Base-by-base conservation (phyloP, 2,113 vertebrate genomes). In the Antechinus stuartii region DNA sequence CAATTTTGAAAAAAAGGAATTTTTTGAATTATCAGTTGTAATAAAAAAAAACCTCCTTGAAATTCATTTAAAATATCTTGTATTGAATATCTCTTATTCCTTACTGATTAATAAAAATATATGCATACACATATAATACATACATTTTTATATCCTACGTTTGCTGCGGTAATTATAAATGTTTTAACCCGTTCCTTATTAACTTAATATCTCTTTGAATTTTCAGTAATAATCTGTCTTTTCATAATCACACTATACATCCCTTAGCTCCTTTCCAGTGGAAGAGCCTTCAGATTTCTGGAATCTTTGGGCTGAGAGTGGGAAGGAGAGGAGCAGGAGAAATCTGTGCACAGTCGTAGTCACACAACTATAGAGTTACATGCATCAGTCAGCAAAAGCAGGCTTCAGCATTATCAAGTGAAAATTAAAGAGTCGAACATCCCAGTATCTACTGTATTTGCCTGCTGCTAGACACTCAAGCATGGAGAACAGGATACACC, bases 401-500 rank as follows among this genome's bases (percentile, higher is more conserved):
- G 95, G 96, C 97, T 98, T 92, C 93, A 95, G 94, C 97, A 98
- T 98, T 98, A 98, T 97, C 94, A 98, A 98, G 97, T 98, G 98
- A 98, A 98, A 99, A 99, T 98, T 98, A 98, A 98, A 98, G 98
- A 98, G 98, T 98, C 97, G 98, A 98, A 98, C 97, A 98, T 98
- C 96, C 54, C 53, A 98, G 98, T 99, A 98, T 99, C 98, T 98
- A 98, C 98, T 98, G 97, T 99, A 98, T 99, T 97, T 98, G 98
- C 98, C 99, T 98, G 98, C 98, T 99, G 98, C 97, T 98, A 99
- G 98, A 99, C 99, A 98, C 98, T 99, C 99, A 99, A 99, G 99
- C 99, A 99, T 99, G 99, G 99, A 99, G 99, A 99, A 99, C 99
- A 99, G 99, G 99, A 99, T 99, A 99, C 99, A 99, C 99, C 99